Evolutionary conservation across 2,113 vertebrate species (phyloP).

Genomic region (Hippocampus abdominalis): DNA sequence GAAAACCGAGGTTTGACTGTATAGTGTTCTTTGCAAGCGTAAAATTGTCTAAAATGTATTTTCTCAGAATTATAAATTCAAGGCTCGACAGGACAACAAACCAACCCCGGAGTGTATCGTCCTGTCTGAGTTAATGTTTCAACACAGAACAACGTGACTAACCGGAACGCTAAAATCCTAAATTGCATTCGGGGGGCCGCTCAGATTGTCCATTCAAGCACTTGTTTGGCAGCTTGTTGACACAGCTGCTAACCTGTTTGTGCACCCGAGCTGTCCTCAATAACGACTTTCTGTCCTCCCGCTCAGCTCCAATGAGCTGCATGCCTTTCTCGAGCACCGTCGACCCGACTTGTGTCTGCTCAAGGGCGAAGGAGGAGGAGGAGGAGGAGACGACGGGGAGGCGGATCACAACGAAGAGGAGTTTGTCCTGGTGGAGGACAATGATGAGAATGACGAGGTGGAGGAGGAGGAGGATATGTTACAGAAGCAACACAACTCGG

Average conservation of each 20-base stretch:
- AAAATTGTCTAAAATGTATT: no score
- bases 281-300: conserved; percentile 5
- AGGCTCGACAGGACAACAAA: no score
- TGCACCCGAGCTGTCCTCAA: conserved; percentile 13
- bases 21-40: no score
- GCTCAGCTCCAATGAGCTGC: conserved; percentile 69
- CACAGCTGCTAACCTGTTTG: conserved; percentile 30
- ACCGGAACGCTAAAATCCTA: not conserved
- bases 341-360: conserved; percentile 60
- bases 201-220: not conserved
- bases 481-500: conserved; percentile 44
- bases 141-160: not conserved
- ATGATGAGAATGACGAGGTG: conserved; percentile 2
- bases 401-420: conserved; percentile 68
- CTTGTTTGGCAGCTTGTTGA: conserved; percentile 10
- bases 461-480: conserved; percentile 47
- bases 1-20: no score
- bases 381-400: conserved; percentile 48
- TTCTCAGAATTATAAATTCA: no score
- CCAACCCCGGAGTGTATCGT: no score
- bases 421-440: conserved; percentile 74
- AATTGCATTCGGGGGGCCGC: not conserved
- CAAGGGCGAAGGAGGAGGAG: conserved; percentile 45
- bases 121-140: not conserved
- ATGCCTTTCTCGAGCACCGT: conserved; percentile 52